Conservation (phyloP, 2,888 invertebrate genomes). For the Phrixothrix hirtus region DNA sequence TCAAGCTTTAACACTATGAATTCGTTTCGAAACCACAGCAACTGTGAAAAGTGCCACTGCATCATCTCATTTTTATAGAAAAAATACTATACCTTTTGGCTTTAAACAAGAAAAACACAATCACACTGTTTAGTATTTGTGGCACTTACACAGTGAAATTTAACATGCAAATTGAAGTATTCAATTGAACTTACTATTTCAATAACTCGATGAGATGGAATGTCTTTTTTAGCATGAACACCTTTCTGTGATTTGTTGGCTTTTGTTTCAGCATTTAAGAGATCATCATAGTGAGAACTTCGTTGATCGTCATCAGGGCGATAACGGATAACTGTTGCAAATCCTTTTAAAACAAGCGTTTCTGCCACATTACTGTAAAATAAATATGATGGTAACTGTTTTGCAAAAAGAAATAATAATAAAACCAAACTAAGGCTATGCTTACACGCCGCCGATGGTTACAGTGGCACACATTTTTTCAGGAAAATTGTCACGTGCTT, state of each 20-base stretch:
- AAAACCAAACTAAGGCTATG: neutral
- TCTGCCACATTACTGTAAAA: constrained; percentile 85
- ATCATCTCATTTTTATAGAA: too few species aligned
- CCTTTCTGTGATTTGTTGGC: constrained; percentile 85
- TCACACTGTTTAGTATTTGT: too few species aligned
- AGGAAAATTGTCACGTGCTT: constrained; percentile 88
- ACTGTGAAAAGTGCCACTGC: too few species aligned
- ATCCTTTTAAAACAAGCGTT: constrained; percentile 87
- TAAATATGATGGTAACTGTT: neutral
- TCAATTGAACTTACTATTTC: constrained; percentile 74
- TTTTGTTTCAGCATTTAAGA: constrained; percentile 90
- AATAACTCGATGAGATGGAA: constrained; percentile 80
- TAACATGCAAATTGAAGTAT: too few species aligned
- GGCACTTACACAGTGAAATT: too few species aligned
- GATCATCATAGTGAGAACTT: constrained; percentile 89
- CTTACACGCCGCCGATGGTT: constrained; percentile 75
- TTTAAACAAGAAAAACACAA: too few species aligned
- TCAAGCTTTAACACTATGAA: too few species aligned
- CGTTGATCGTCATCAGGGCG: constrained; percentile 95
- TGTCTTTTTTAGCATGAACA: constrained; percentile 86
- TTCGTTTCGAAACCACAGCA: too few species aligned
- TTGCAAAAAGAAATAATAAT: neutral
- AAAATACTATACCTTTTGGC: too few species aligned
- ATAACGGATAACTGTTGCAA: constrained; percentile 91
- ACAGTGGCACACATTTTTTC: constrained; percentile 97